These are phyloP conservation scores for Drosophila insularis DNA, from an alignment of 1,140 invertebrate species.

Conservation along the genomic window DNA sequence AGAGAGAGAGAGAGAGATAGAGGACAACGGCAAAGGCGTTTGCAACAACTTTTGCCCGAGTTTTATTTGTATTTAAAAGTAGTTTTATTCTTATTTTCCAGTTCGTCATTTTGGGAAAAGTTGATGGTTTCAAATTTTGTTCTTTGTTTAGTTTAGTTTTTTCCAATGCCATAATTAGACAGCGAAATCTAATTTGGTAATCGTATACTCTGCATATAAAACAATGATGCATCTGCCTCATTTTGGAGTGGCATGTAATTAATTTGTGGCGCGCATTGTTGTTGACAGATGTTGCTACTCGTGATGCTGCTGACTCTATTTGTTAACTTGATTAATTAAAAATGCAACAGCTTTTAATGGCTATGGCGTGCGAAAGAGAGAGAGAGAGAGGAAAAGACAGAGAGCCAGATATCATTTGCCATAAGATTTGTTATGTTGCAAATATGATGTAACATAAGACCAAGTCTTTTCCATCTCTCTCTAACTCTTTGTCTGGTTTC, in stretches of 20 bases:
- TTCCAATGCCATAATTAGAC: slow-evolving; percentile 72
- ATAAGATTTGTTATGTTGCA: slow-evolving; percentile 43
- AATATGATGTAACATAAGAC: slow-evolving; percentile 37
- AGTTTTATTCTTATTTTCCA: too few species aligned
- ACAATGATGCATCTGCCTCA: slow-evolving; percentile 44
- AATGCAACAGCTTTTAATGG: slow-evolving; percentile 48
- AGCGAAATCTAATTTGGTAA: slow-evolving; percentile 72
- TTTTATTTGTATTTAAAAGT: slow-evolving; percentile 46
- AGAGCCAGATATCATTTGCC: slow-evolving; percentile 22
- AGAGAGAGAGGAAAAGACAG: too few species aligned
- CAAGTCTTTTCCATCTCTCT: slow-evolving; percentile 3
- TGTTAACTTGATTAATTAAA: slow-evolving; percentile 60
- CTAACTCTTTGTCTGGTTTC: background rate
- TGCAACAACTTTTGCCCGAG: slow-evolving; percentile 31
- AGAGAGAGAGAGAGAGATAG: background rate
- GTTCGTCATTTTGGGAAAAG: slow-evolving; percentile 35
- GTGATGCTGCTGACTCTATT: slow-evolving; percentile 23
- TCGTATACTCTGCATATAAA: slow-evolving; percentile 46
- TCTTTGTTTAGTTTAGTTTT: slow-evolving; percentile 33
- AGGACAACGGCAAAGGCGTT: background rate
- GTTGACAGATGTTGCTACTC: slow-evolving; percentile 45
- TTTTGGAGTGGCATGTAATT: slow-evolving; percentile 53
- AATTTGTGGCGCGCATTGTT: slow-evolving; percentile 64
- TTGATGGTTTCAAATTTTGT: slow-evolving; percentile 22
- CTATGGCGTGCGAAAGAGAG: slow-evolving; percentile 27